These are phyloP conservation scores for Sycophila texana DNA, from an alignment of 2,888 invertebrate species.

Conservation along the genomic window DNA sequence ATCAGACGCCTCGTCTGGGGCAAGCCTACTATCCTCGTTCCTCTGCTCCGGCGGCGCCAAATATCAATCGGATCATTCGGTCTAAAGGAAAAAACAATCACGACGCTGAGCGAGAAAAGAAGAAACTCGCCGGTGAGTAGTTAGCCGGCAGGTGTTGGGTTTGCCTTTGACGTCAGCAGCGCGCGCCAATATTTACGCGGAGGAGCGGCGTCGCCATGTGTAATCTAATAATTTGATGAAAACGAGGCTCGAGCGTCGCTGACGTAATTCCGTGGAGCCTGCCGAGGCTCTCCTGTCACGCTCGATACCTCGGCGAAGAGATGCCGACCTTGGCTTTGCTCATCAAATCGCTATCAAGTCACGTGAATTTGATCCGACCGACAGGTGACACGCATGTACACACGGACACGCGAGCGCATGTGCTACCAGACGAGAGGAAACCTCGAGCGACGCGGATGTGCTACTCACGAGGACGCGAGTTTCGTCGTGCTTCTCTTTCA, in stretches of 20 bases:
- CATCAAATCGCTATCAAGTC: slow-evolving; percentile 64
- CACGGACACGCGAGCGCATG: background rate
- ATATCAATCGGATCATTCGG: no score
- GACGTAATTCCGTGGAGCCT: slow-evolving; percentile 61
- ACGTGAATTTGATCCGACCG: slow-evolving; percentile 36
- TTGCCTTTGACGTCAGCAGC: slow-evolving; percentile 38
- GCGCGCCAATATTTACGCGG: slow-evolving; percentile 51
- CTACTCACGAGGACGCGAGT: no score
- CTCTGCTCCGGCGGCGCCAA: no score
- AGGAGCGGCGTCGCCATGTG: slow-evolving; percentile 46
- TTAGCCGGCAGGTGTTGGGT: slow-evolving; percentile 29
- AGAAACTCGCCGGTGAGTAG: background rate
- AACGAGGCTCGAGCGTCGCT: slow-evolving; percentile 56
- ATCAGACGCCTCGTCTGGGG: no score
- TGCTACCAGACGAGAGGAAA: background rate
- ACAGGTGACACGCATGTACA: slow-evolving; percentile 36
- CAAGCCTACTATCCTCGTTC: no score
- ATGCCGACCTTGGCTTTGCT: slow-evolving; percentile 68
- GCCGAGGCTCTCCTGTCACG: slow-evolving; percentile 27
- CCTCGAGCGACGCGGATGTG: background rate
- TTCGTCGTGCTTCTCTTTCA: no score
- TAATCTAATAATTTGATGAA: slow-evolving; percentile 66
- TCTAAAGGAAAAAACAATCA: no score
- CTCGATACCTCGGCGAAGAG: slow-evolving; percentile 52
- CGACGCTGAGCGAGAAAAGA: background rate